Evolutionary conservation across 2,113 vertebrate species (phyloP), one percentile per base, ranked within the genome.

Genomic region (Vulpes lagopus): DNA sequence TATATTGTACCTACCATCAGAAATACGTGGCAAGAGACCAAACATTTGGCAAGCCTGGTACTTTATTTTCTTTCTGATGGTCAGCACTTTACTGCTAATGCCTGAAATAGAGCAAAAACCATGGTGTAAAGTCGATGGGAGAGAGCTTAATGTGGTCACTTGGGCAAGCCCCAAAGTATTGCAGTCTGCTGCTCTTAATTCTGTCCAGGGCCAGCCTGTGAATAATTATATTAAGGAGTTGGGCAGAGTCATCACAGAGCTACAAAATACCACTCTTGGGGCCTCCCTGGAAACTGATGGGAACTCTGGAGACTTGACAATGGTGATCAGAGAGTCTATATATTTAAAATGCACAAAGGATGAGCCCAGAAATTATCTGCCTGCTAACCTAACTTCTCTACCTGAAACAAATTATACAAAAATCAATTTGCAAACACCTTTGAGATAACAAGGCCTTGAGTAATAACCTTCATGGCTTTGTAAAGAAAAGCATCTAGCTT

Each of bases 381-480:
- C 94, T 98, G 96, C 94, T 97, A 96, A 96, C 92, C 94, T 96
- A 94, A 94, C 95, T 97, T 89, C 95, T 96, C 95, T 97, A 98
- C 94, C 89, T 96, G 97, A 87, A 97, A 96, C 97, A 97, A 95
- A 98, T 97, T 97, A 97, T 97, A 96, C 95, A 94, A 95, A 97
- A 97, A 97, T 98, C 97, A 97, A 95, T 97, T 95, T 97, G 96
- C 90, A 97, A 96, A 98, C 97, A 97, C 96, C 87, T 97, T 97
- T 95, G 96, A 89, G 97, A 97, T 98, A 98, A 98, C 84, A 94
- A 97, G 96, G 96, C 95, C 95, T 94, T 96, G 97, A 98, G 81
- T 93, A 98, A 97, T 97, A 95, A 96, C 96, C 94, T 96, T 84
- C 87, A 59, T 89, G 94, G 95, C 95, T 98, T 97, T 98, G 84